These are phyloP conservation scores for Phymatocera aterrima DNA, from an alignment of 2,888 invertebrate species.

Conservation along the genomic window DNA sequence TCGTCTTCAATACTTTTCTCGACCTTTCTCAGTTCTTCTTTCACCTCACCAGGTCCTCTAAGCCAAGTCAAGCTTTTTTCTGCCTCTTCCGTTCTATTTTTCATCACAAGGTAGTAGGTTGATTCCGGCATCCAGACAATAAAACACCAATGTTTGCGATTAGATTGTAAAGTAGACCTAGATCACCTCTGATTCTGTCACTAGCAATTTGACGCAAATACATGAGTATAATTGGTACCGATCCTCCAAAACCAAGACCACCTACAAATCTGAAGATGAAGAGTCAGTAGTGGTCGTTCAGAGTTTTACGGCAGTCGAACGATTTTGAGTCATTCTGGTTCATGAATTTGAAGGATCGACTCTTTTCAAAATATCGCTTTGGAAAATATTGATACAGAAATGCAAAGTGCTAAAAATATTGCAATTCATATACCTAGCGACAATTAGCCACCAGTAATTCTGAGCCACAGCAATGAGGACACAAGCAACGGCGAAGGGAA, in stretches of 20 bases:
- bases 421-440: neutral
- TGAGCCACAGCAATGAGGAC: neutral
- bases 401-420: neutral
- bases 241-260: neutral
- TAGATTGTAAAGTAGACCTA: neutral
- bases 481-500: neutral
- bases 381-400: too few relatives aligned
- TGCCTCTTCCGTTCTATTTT: slow-evolving; percentile 27
- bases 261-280: neutral
- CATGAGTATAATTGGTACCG: neutral
- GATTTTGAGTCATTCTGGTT: neutral
- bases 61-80: slow-evolving; percentile 47
- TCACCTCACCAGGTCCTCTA: slow-evolving; percentile 19
- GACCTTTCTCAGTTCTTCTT: slow-evolving; percentile 46
- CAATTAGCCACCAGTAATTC: neutral
- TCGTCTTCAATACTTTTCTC: neutral
- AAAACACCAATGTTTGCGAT: neutral
- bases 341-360: neutral
- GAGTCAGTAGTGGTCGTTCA: neutral
- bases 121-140: slow-evolving; percentile 54
- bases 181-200: neutral
- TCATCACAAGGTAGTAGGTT: slow-evolving; percentile 52
- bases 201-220: neutral
- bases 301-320: neutral
- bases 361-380: too few relatives aligned